These are phyloP conservation scores for Amphiprion ocellaris DNA, from an alignment of 2,113 vertebrate genomes.

Conservation along the genomic window DNA sequence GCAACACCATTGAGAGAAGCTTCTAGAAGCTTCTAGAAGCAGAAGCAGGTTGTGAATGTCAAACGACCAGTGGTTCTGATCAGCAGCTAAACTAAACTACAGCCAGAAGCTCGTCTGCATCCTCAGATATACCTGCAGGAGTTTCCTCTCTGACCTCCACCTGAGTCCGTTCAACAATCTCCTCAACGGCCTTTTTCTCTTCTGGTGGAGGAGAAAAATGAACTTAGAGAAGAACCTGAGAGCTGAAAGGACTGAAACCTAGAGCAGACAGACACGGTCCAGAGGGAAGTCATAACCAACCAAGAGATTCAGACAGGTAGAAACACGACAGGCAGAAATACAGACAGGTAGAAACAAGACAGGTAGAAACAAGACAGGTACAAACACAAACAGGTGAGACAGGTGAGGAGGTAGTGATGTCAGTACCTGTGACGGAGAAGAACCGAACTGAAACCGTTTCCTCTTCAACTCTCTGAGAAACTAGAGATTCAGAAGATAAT, in stretches of 20 bases:
- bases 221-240: slow-evolving; percentile 18
- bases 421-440: slow-evolving; percentile 64
- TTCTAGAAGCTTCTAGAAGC: slow-evolving; percentile 33
- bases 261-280: too few relatives aligned
- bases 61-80: neutral
- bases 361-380: neutral
- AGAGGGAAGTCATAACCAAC: too few relatives aligned
- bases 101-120: slow-evolving; percentile 10
- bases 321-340: neutral
- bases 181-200: slow-evolving; percentile 78
- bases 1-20: slow-evolving; percentile 2
- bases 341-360: too few relatives aligned
- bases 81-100: neutral
- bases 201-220: slow-evolving; percentile 73
- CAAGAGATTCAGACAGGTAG: neutral
- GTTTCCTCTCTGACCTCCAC: slow-evolving; percentile 80
- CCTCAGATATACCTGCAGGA: slow-evolving; percentile 74
- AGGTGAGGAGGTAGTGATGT: too few relatives aligned
- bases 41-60: neutral
- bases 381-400: neutral
- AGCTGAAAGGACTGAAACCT: neutral
- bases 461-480: slow-evolving; percentile 64
- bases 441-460: slow-evolving; percentile 53
- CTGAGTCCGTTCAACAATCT: slow-evolving; percentile 84
- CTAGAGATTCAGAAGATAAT: slow-evolving; percentile 52